Base-by-base conservation (phyloP, 2,113 vertebrate species). In the Polypterus senegalus region DNA sequence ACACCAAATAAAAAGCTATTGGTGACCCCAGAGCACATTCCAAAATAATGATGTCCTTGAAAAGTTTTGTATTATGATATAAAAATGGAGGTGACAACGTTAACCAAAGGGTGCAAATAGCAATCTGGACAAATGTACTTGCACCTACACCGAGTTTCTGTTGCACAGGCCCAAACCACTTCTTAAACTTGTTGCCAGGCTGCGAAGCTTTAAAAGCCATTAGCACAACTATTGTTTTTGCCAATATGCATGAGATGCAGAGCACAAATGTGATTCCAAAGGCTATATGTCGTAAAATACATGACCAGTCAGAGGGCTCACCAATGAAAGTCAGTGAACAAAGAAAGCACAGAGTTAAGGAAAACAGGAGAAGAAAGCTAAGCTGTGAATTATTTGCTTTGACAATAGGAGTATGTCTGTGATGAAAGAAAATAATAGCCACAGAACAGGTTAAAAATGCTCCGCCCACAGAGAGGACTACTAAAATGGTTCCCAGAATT, bases 201-300 rank as follows among this genome's bases (percentile, higher is more conserved):
- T 60, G 71, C 61, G 77, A 74, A 45, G 79, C 74, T n/a, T 66
- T 79, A 54, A 83, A 84, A 3, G 76, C 82, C 57, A 76, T 70
- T 62, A 82, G 51, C 43, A 84, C 82, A 48, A 84, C 81, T 58
- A 84, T 53, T 7, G 81, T 83, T 66, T 83, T 83, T 1, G 76
- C 76, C 9, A 84, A 67, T 57, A 84, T 70, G 65, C 79, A 84
- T 47, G 82, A 83, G 63, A 84, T 76, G 47, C 76, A 80, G 44
- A 83, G 71, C 46, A 74, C 74, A 61, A 84, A 83, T 5, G 75
- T 79, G 59, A 84, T 77, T 9, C 78, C 74, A 11, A 84, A 82
- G 0, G 73, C 76, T 5, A 76, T 79, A 67, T 82, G 82, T 10
- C 78, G 76, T 8, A 83, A 67, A 70, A 83, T 76, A 64, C 82